phyloP scores from a whole-genome alignment of 23 tunicate species.

The Aplidium turbinatum region DNA sequence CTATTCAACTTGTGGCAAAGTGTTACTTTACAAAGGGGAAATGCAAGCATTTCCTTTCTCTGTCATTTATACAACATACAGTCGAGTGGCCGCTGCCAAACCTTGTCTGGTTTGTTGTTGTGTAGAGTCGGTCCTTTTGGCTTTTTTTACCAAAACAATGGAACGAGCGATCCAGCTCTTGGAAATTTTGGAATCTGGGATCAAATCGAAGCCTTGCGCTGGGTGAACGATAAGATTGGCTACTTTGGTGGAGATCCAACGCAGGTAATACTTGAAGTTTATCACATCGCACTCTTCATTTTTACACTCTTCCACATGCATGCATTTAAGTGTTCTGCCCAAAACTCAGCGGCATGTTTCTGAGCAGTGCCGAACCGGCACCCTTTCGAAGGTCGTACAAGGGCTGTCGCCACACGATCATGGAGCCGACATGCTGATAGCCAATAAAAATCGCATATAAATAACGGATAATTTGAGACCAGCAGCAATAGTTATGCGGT shows the following conservation, averaged over 20 bases:
- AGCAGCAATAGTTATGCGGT: no score
- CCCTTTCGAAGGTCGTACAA: no score
- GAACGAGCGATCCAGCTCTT: constrained; percentile 29
- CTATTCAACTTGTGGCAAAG: not conserved
- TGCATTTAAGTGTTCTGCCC: no score
- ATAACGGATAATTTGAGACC: no score
- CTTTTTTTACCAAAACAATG: constrained; percentile 68
- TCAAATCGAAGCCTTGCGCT: constrained; percentile 60
- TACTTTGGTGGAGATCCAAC: constrained; percentile 65
- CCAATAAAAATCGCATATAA: no score
- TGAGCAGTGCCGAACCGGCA: no score
- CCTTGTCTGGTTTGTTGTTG: not conserved
- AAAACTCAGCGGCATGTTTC: no score
- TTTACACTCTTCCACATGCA: not conserved
- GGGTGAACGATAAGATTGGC: constrained; percentile 50
- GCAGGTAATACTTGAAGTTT: no score
- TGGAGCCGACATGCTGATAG: no score
- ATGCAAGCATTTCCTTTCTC: not conserved
- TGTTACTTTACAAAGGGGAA: not conserved
- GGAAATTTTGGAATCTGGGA: constrained; percentile 80
- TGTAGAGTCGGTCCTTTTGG: constrained; percentile 78
- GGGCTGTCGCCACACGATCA: no score
- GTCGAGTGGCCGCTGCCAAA: not conserved
- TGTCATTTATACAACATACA: not conserved
- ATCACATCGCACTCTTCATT: no score